Conservation (phyloP, 2,113 vertebrate species). For the Tragelaphus strepsiceros region DNA sequence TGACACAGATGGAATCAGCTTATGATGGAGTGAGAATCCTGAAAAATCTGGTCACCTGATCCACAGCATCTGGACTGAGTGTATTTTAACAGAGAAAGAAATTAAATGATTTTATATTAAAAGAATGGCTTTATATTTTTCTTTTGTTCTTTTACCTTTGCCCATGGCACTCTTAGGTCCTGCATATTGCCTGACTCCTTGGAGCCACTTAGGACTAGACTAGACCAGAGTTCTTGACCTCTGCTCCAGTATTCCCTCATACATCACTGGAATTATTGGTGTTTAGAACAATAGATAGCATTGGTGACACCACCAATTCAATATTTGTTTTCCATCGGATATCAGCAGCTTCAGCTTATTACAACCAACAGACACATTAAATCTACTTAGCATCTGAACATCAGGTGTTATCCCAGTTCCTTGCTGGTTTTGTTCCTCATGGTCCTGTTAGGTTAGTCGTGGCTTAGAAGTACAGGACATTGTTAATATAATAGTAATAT, state of each 20-base stretch:
- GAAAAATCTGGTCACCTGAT: conserved; percentile 50
- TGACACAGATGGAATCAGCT: conserved; percentile 21
- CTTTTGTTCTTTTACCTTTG: conserved; percentile 23
- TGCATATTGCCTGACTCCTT: background rate
- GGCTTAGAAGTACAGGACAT: background rate
- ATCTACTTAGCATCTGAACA: background rate
- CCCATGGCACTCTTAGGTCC: background rate
- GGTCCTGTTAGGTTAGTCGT: conserved; percentile 7
- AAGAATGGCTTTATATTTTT: conserved; percentile 12
- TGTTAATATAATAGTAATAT: background rate
- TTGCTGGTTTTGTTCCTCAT: background rate
- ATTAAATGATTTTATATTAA: conserved; percentile 66
- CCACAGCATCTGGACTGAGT: conserved; percentile 48
- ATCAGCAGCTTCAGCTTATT: background rate
- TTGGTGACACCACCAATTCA: background rate
- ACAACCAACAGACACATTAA: background rate
- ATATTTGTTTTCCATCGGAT: background rate
- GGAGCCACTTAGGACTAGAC: background rate
- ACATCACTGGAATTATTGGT: background rate
- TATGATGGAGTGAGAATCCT: conserved; percentile 17
- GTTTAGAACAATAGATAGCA: background rate
- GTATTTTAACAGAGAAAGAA: conserved; percentile 60
- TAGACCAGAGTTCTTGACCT: background rate
- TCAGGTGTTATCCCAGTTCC: background rate
- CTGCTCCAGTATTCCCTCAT: background rate